phyloP scores from a whole-genome alignment of 2,797 vertebrate genomes.

The Trachops cirrhosus region DNA sequence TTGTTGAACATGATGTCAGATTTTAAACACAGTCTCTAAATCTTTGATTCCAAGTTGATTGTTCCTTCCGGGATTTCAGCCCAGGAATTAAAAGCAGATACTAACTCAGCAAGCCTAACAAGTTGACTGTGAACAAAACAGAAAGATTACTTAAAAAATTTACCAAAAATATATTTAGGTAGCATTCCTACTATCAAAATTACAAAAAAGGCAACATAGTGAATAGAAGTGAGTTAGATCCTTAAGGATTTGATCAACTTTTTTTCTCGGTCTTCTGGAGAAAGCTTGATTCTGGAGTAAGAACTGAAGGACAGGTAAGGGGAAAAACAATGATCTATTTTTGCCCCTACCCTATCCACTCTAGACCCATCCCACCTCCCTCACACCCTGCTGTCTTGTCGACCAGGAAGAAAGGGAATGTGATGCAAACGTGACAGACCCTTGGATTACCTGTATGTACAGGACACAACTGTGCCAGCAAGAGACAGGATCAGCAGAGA shows the following conservation, averaged over 20 bases:
- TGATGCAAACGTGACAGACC: not conserved
- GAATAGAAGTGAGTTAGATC: not conserved
- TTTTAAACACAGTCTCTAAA: not conserved
- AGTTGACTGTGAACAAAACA: not conserved
- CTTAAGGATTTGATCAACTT: not conserved
- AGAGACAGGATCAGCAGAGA: not conserved
- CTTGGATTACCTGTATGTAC: not conserved
- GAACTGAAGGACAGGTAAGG: not conserved
- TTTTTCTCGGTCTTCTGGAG: not conserved
- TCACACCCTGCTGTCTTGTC: not conserved
- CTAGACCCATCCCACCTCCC: rapidly evolving
- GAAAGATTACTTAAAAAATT: not conserved
- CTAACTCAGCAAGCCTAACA: not conserved
- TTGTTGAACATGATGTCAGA: not conserved
- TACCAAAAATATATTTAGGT: not conserved
- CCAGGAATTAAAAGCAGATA: not conserved
- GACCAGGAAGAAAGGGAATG: not conserved
- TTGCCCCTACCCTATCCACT: not conserved
- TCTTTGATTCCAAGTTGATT: not conserved
- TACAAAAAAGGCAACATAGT: not conserved
- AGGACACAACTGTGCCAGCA: rapidly evolving
- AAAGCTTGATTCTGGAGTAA: not conserved
- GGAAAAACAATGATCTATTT: not conserved
- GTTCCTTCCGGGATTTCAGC: not conserved
- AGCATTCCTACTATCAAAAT: not conserved